These are phyloP conservation scores for Brenthis daphne DNA, from an alignment of 2,888 invertebrate species.

Conservation along the genomic window DNA sequence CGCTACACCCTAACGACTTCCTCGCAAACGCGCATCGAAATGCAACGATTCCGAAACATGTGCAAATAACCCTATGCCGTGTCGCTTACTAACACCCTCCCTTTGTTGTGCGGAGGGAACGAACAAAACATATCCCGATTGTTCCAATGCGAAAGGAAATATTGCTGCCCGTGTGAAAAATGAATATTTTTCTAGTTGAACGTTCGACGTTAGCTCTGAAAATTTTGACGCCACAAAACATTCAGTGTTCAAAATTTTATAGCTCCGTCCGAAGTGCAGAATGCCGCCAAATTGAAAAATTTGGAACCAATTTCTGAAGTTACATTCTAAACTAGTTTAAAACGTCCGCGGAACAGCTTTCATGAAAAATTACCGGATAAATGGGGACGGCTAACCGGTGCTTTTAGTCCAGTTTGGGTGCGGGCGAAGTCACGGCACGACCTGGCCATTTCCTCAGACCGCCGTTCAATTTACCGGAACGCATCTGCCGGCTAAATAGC, in stretches of 20 bases:
- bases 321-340: slow-evolving; percentile 56
- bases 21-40: slow-evolving; percentile 59
- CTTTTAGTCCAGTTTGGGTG: slow-evolving; percentile 68
- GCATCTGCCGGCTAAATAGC: slow-evolving; percentile 62
- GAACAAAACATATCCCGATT: slow-evolving; percentile 62
- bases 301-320: slow-evolving; percentile 45
- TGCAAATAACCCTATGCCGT: slow-evolving; percentile 51
- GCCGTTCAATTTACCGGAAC: slow-evolving; percentile 64
- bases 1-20: slow-evolving; percentile 67
- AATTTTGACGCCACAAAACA: slow-evolving; percentile 50
- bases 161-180: slow-evolving; percentile 61
- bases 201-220: slow-evolving; percentile 37
- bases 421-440: slow-evolving; percentile 63
- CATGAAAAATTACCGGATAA: slow-evolving; percentile 63
- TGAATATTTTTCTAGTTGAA: slow-evolving; percentile 60
- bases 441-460: slow-evolving; percentile 63
- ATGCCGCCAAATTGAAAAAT: slow-evolving; percentile 41
- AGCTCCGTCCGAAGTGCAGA: slow-evolving; percentile 25
- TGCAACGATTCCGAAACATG: slow-evolving; percentile 61
- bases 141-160: slow-evolving; percentile 69
- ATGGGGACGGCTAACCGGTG: slow-evolving; percentile 55
- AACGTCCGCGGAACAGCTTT: slow-evolving; percentile 56
- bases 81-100: slow-evolving; percentile 51
- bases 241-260: slow-evolving; percentile 43
- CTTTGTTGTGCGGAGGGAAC: slow-evolving; percentile 52